Conservation (phyloP, 2,113 vertebrate genomes). For the Tychaedon coryphoeus region DNA sequence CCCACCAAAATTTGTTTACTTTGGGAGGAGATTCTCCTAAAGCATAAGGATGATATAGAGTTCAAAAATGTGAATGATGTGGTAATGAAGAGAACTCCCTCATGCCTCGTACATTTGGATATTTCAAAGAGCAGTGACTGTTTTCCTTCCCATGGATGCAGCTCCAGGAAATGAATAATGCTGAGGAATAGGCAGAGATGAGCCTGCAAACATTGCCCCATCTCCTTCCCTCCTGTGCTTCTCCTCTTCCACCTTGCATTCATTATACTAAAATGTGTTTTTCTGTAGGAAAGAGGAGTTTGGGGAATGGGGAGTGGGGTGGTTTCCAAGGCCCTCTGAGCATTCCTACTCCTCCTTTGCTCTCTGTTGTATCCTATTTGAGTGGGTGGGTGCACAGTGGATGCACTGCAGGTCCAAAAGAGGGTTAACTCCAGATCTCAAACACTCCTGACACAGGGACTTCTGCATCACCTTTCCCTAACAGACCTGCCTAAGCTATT, state of each 20-base stretch:
- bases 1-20: slow-evolving; percentile 53
- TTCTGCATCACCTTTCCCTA: background rate
- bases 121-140: background rate
- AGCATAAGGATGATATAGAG: slow-evolving; percentile 21
- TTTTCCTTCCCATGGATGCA: background rate
- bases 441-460: background rate
- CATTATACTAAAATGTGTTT: background rate
- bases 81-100: slow-evolving; percentile 29
- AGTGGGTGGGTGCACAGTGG: background rate
- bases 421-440: background rate
- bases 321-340: background rate
- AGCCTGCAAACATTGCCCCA: background rate
- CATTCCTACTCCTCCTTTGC: rapidly evolving
- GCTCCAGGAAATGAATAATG: slow-evolving; percentile 51
- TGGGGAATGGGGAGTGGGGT: background rate
- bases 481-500: rapidly evolving
- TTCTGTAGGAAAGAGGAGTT: background rate
- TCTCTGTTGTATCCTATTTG: background rate
- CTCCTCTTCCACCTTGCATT: background rate
- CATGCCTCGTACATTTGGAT: background rate
- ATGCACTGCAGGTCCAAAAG: background rate
- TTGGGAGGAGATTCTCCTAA: slow-evolving; percentile 23
- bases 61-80: slow-evolving; percentile 42
- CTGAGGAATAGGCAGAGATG: background rate
- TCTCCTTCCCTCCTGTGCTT: background rate